phyloP scores from a whole-genome alignment of 2,113 vertebrate species.

The Corvus moneduloides region DNA sequence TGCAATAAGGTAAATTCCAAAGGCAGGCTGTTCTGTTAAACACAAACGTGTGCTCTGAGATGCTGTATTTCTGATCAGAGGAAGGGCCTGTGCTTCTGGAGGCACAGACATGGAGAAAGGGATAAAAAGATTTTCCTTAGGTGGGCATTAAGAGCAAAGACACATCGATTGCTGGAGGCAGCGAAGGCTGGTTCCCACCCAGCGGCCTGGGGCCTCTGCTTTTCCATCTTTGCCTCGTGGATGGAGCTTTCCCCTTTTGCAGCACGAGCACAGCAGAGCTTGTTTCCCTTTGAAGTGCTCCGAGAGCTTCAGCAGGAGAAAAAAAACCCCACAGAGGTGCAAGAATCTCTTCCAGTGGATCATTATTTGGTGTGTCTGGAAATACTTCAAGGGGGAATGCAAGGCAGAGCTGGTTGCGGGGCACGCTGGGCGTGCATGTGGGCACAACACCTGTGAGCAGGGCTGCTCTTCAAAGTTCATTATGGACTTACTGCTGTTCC shows the following conservation, averaged over 20 bases:
- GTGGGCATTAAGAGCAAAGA: background rate
- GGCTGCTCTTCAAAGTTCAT: background rate
- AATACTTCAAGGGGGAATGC: background rate
- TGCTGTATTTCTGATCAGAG: background rate
- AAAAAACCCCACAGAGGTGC: fast-evolving
- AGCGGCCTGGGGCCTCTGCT: background rate
- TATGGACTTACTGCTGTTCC: background rate
- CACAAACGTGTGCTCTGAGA: background rate
- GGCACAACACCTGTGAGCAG: background rate
- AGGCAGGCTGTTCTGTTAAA: slow-evolving; percentile 32
- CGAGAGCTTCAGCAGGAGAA: background rate
- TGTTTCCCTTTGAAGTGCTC: background rate
- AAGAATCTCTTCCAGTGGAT: background rate
- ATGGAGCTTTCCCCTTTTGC: background rate
- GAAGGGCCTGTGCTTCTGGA: background rate
- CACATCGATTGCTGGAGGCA: background rate
- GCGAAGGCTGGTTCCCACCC: background rate
- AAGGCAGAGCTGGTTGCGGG: background rate
- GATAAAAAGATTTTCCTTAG: background rate
- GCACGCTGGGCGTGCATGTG: background rate
- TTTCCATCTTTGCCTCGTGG: background rate
- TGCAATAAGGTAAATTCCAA: background rate
- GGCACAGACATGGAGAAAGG: background rate
- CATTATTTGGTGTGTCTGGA: background rate
- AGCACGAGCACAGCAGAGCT: background rate